Evolutionary conservation across 2,888 invertebrate genomes (phyloP).

Genomic region (Ethmia dodecea): DNA sequence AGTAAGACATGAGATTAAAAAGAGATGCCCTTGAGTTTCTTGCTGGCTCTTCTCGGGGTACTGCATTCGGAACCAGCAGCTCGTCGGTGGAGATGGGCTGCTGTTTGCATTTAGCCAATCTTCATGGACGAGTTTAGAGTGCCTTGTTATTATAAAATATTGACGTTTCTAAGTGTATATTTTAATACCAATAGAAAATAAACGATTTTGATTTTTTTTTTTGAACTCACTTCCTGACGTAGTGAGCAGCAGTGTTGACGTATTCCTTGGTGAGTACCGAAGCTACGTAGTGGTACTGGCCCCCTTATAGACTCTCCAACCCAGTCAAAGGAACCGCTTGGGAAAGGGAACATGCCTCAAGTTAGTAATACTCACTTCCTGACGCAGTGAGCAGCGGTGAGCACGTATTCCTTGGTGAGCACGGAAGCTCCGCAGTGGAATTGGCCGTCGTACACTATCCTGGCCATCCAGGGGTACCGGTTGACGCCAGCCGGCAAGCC

Average conservation of each 20-base stretch:
- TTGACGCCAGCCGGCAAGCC: slow-evolving; percentile 89
- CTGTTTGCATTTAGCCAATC: too few relatives aligned
- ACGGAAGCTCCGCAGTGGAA: slow-evolving; percentile 93
- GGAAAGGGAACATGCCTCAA: too few relatives aligned
- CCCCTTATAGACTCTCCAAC: slow-evolving; percentile 90
- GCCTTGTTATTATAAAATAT: too few relatives aligned
- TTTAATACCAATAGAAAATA: too few relatives aligned
- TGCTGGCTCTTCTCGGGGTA: too few relatives aligned
- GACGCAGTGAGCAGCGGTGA: slow-evolving; percentile 93
- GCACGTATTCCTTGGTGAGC: slow-evolving; percentile 88
- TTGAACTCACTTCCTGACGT: slow-evolving; percentile 86
- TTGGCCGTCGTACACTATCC: slow-evolving; percentile 91
- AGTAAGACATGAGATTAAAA: too few relatives aligned
- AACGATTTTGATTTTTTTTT: too few relatives aligned
- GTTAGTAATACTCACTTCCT: slow-evolving; percentile 84
- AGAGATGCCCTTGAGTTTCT: too few relatives aligned
- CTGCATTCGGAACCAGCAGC: too few relatives aligned
- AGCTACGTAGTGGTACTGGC: slow-evolving; percentile 92
- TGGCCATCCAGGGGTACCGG: slow-evolving; percentile 92
- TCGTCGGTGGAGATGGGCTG: too few relatives aligned
- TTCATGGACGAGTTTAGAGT: too few relatives aligned
- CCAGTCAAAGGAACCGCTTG: slow-evolving; percentile 93
- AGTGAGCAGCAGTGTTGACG: slow-evolving; percentile 92
- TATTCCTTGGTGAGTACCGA: slow-evolving; percentile 90
- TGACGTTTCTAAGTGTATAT: too few relatives aligned